These are phyloP conservation scores for Lithosia quadra DNA, from an alignment of 2,888 invertebrate genomes.

Conservation along the genomic window DNA sequence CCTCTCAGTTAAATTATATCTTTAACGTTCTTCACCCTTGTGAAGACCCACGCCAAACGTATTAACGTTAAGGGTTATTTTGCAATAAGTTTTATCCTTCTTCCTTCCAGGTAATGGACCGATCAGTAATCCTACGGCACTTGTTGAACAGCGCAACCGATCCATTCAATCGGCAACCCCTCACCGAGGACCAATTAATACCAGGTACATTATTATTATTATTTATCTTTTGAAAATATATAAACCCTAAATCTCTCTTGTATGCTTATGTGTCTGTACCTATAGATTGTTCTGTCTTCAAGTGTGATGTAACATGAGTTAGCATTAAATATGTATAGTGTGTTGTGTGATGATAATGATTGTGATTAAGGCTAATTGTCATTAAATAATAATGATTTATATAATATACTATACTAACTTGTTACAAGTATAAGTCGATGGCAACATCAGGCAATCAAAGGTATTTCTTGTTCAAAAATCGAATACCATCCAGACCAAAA, in stretches of 20 bases:
- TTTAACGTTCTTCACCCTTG: background rate
- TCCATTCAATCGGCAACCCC: slow-evolving; percentile 98
- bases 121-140: slow-evolving; percentile 97
- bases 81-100: background rate
- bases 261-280: too few species aligned
- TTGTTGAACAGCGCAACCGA: slow-evolving; percentile 98
- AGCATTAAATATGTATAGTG: too few species aligned
- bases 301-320: too few species aligned
- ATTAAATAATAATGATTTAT: too few species aligned
- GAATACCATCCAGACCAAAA: too few species aligned
- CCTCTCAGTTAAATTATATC: background rate
- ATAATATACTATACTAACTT: too few species aligned
- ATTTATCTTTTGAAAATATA: background rate
- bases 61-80: background rate
- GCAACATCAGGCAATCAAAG: too few species aligned
- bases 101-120: slow-evolving; percentile 92
- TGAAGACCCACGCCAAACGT: background rate
- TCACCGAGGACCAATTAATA: slow-evolving; percentile 97
- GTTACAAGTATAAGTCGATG: too few species aligned
- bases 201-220: slow-evolving; percentile 88
- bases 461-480: too few species aligned
- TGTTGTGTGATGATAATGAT: too few species aligned
- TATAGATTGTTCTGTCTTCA: too few species aligned
- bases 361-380: too few species aligned
- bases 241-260: background rate